These are phyloP conservation scores for Silurus glanis DNA, from an alignment of 2,113 vertebrate species.

Conservation along the genomic window DNA sequence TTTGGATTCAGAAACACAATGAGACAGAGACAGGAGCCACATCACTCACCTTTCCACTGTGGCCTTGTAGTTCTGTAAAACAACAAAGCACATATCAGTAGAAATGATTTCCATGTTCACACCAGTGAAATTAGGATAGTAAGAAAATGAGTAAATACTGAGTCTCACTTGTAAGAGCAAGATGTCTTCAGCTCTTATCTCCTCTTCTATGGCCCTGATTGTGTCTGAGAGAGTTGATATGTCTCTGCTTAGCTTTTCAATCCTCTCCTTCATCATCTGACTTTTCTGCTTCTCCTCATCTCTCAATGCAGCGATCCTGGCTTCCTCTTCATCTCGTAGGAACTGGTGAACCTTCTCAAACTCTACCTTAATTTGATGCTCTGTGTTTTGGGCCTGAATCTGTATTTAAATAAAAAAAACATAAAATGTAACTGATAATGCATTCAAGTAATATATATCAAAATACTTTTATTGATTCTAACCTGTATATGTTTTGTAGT, in stretches of 20 bases:
- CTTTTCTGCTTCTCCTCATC: conserved; percentile 32
- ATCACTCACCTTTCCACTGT: conserved; percentile 37
- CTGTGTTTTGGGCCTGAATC: conserved; percentile 30
- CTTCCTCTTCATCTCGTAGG: conserved; percentile 34
- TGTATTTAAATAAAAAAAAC: background rate
- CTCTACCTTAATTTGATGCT: conserved; percentile 11
- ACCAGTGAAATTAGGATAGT: background rate
- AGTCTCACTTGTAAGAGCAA: conserved; percentile 20
- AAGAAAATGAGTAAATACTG: background rate
- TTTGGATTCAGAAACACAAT: background rate
- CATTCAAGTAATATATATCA: background rate
- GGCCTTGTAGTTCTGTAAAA: conserved; percentile 37
- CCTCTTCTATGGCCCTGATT: conserved; percentile 26
- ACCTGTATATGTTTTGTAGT: conserved; percentile 37
- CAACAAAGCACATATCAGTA: background rate
- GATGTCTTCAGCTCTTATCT: conserved; percentile 32
- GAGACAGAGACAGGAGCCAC: too few species aligned
- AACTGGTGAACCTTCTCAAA: conserved; percentile 40
- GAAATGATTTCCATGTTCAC: background rate
- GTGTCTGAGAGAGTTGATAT: conserved; percentile 34
- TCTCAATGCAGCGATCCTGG: conserved; percentile 27
- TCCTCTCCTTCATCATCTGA: conserved; percentile 34
- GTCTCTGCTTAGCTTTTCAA: conserved; percentile 7
- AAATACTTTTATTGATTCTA: background rate
- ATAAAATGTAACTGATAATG: background rate